These are phyloP conservation scores for Dendrolimus punctatus DNA, from an alignment of 1,140 invertebrate species.

Conservation along the genomic window DNA sequence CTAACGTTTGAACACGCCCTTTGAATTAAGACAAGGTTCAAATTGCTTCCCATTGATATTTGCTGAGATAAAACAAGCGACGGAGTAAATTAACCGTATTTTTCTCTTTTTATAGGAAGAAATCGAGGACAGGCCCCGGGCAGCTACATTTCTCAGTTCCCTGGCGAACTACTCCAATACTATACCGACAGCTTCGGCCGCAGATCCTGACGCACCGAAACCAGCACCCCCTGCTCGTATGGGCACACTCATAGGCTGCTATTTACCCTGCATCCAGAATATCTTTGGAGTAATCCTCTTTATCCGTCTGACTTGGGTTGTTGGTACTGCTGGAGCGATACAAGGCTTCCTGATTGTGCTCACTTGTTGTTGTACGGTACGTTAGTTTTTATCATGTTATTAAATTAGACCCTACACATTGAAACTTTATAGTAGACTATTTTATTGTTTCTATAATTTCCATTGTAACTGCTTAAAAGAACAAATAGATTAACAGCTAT, in stretches of 20 bases:
- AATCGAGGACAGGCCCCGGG: slow-evolving; percentile 88
- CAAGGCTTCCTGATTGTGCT: slow-evolving; percentile 96
- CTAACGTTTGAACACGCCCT: too few relatives aligned
- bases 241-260: slow-evolving; percentile 98
- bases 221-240: slow-evolving; percentile 78
- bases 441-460: too few relatives aligned
- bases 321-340: slow-evolving; percentile 96
- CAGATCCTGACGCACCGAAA: slow-evolving; percentile 82
- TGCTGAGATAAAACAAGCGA: neutral
- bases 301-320: slow-evolving; percentile 99
- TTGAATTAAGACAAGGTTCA: too few relatives aligned
- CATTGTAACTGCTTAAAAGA: too few relatives aligned
- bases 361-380: slow-evolving; percentile 96
- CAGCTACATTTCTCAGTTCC: slow-evolving; percentile 89
- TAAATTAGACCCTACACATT: neutral
- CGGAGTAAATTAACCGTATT: neutral
- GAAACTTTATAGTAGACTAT: too few relatives aligned
- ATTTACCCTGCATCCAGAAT: slow-evolving; percentile 98
- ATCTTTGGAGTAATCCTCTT: slow-evolving; percentile 99
- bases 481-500: too few relatives aligned
- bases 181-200: slow-evolving; percentile 86
- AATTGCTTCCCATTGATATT: too few relatives aligned
- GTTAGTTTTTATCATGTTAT: slow-evolving; percentile 34
- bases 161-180: slow-evolving; percentile 95
- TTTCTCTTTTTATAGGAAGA: slow-evolving; percentile 79